Conservation (phyloP, 2,888 invertebrate genomes). For the Drosophila austrosaltans region DNA sequence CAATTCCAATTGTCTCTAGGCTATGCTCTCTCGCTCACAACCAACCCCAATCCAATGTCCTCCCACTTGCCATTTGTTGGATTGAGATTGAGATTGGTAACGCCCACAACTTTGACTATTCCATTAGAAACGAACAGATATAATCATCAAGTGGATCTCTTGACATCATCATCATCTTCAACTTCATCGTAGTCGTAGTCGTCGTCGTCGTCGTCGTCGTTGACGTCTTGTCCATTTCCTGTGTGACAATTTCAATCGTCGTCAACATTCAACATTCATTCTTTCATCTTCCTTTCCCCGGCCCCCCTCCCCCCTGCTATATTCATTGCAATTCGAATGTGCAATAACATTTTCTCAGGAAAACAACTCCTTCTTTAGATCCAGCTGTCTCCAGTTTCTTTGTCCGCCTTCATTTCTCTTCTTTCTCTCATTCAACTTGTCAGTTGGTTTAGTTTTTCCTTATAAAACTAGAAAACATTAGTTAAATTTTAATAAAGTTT, state of each 20-base stretch:
- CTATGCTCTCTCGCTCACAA: constrained; percentile 9
- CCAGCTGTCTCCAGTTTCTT: constrained; percentile 22
- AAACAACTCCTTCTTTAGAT: constrained; percentile 4
- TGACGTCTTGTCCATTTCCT: constrained; percentile 16
- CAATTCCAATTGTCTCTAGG: constrained; percentile 44
- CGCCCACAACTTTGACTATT: constrained; percentile 7
- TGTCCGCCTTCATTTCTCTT: no score
- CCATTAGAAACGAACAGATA: constrained; percentile 12
- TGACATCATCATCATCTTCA: background rate
- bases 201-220: constrained; percentile 21
- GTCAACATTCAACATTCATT: constrained; percentile 20
- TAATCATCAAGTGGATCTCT: constrained; percentile 16
- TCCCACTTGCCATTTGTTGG: background rate
- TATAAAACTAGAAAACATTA: constrained; percentile 62
- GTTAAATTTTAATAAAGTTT: constrained; percentile 71
- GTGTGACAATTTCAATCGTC: constrained; percentile 44
- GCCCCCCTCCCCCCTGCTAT: constrained; percentile 8
- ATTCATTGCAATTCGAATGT: constrained; percentile 65
- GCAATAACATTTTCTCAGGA: constrained; percentile 62
- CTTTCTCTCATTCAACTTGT: constrained; percentile 6
- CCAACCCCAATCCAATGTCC: background rate
- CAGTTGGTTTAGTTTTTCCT: constrained; percentile 54
- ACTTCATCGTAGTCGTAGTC: constrained; percentile 21
- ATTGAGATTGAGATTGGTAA: no score
- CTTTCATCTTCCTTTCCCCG: background rate